phyloP scores from a whole-genome alignment of 2,888 invertebrate species.

The Orchesellides sinensis region DNA sequence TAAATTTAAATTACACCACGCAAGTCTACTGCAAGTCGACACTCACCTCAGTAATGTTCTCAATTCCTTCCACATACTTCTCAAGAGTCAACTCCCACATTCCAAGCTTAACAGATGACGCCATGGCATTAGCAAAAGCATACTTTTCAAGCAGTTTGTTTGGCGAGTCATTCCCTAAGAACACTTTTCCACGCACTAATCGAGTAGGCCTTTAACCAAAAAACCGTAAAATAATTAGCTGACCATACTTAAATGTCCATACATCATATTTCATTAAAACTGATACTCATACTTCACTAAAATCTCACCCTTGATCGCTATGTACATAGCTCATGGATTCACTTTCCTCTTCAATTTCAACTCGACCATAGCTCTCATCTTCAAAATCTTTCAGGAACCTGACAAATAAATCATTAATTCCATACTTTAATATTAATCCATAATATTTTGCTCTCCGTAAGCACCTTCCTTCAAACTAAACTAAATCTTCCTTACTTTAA shows the following conservation, averaged over 20 bases:
- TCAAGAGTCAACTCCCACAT: conserved; percentile 95
- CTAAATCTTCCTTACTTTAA: conserved; percentile 79
- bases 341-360: conserved; percentile 85
- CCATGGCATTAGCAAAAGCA: conserved; percentile 96
- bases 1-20: too few species aligned
- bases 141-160: conserved; percentile 88
- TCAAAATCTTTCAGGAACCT: conserved; percentile 83
- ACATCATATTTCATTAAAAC: background rate
- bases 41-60: conserved; percentile 85
- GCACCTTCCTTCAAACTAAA: background rate
- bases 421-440: too few species aligned
- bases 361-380: conserved; percentile 83
- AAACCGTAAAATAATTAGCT: background rate
- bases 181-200: conserved; percentile 78
- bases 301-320: conserved; percentile 78
- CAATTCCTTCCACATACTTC: conserved; percentile 89
- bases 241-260: background rate
- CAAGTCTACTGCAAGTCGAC: background rate
- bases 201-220: conserved; percentile 77
- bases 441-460: background rate
- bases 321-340: conserved; percentile 91
- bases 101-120: conserved; percentile 94
- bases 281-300: background rate
- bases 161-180: conserved; percentile 80
- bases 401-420: too few species aligned